These are phyloP conservation scores for Columba janthina DNA, from an alignment of 2,113 vertebrate species.

Conservation along the genomic window DNA sequence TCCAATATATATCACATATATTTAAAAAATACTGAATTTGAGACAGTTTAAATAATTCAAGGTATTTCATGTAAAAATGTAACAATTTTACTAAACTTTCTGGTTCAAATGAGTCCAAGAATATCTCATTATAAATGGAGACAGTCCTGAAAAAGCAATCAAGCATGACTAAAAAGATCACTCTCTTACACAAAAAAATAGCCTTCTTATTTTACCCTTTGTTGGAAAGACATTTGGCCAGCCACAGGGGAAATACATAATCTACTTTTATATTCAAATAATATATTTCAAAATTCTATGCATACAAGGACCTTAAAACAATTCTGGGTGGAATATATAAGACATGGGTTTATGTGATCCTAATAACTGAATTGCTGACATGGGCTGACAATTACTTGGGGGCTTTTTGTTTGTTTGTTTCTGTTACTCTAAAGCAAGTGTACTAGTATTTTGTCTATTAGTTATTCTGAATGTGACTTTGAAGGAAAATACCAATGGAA, in stretches of 20 bases:
- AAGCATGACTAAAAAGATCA: conserved; percentile 86
- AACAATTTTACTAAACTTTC: conserved; percentile 81
- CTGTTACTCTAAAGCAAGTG: background rate
- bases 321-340: conserved; percentile 70
- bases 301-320: conserved; percentile 77
- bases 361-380: conserved; percentile 72
- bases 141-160: conserved; percentile 81
- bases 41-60: conserved; percentile 61
- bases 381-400: conserved; percentile 59
- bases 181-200: conserved; percentile 84
- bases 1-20: background rate
- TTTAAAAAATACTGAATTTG: background rate
- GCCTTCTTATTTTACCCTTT: conserved; percentile 84
- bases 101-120: conserved; percentile 82
- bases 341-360: conserved; percentile 66
- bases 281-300: conserved; percentile 79
- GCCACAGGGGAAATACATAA: conserved; percentile 85
- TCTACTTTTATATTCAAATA: conserved; percentile 86
- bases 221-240: conserved; percentile 84
- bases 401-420: conserved; percentile 24
- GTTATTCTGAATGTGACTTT: background rate
- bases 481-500: conserved; percentile 27
- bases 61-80: conserved; percentile 70
- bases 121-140: conserved; percentile 85
- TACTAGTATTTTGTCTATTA: background rate